A percentile compares a stretch with the other conserved stretches of the same genome.
phyloP scores from a whole-genome alignment of 2,113 vertebrate genomes.

The Larimichthys polyactis region DNA sequence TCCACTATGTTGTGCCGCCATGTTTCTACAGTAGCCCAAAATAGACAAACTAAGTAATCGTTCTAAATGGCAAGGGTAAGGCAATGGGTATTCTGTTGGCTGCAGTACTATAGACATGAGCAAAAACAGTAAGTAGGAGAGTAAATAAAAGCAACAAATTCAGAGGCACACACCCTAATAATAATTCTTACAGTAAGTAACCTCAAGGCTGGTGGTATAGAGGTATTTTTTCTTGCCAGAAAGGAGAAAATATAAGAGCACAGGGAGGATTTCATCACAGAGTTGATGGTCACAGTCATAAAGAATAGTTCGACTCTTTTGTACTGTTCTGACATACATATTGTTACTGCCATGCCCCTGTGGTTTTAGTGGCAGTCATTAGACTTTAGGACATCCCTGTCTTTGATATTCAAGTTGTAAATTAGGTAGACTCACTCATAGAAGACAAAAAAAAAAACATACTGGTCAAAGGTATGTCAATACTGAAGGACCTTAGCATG shows the following conservation, averaged over 20 bases:
- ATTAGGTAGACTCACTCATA: neutral
- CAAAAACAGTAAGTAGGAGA: neutral
- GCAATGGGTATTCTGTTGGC: no score
- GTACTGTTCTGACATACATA: neutral
- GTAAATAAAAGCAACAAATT: neutral
- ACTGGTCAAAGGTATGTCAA: neutral
- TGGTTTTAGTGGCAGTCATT: neutral
- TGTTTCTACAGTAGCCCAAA: no score
- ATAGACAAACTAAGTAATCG: no score
- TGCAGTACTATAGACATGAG: neutral
- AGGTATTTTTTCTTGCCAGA: neutral
- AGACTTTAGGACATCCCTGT: neutral
- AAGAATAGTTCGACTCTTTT: neutral
- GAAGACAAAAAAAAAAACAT: no score
- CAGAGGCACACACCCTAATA: neutral
- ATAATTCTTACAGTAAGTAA: neutral
- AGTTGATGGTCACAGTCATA: neutral
- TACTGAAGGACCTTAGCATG: neutral
- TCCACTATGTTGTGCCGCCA: no score
- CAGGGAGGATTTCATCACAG: neutral
- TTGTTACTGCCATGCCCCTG: neutral
- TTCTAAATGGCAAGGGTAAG: no score
- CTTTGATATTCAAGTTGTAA: neutral
- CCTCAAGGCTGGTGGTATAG: neutral
- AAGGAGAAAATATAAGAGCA: neutral